Evolutionary conservation across 2,797 vertebrate species (phyloP), one percentile per base, ranked within the genome.

Genomic region (Acridotheres tristis): DNA sequence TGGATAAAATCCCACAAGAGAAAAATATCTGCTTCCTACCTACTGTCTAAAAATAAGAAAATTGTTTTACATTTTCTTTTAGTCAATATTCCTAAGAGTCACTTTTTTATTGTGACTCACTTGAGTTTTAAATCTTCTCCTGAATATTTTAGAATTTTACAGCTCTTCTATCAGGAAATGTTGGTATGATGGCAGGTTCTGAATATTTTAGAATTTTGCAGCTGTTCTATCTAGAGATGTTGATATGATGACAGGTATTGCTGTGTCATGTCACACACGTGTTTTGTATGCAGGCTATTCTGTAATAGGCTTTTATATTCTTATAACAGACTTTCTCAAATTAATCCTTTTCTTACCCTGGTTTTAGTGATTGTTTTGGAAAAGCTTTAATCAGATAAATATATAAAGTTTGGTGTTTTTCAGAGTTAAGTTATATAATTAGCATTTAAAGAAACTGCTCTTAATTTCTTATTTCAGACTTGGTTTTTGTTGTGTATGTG

Each of bases 41-140:
- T 91, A 79, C 59, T 81, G 63, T 81, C 90, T 94, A 90, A 89
- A 96, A 94, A 91, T 92, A 96, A 67, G 85, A 77, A 54, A 51
- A 54, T 82, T 86, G 45, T 76, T 90, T 67, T 92, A 77, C 73
- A 43, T 92, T 66, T 43, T 80, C 76, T 84, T 90, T 63, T 81
- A 88, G 93, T 84, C 65, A 18, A 2, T 93, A 50, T 74, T 91
- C 58, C 17, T 25, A 68, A 75, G 85, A 81, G 83, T 57, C 34
- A 54, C 66, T n/a, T 10, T 89, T 38, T 85, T 89, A n/a, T 62
- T 86, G 58, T 96, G 85, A 91, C 36, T 96, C 51, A 51, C 25
- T 93, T 77, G 58, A 59, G 15, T 13, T 82, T 94, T 91, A 57
- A 36, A 75, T 79, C 34, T 13, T 36, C 93, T 68, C 65, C 72